Evolutionary conservation across 2,888 invertebrate species (phyloP), one percentile per base, ranked within the genome.

Genomic region (Phrixothrix hirtus): DNA sequence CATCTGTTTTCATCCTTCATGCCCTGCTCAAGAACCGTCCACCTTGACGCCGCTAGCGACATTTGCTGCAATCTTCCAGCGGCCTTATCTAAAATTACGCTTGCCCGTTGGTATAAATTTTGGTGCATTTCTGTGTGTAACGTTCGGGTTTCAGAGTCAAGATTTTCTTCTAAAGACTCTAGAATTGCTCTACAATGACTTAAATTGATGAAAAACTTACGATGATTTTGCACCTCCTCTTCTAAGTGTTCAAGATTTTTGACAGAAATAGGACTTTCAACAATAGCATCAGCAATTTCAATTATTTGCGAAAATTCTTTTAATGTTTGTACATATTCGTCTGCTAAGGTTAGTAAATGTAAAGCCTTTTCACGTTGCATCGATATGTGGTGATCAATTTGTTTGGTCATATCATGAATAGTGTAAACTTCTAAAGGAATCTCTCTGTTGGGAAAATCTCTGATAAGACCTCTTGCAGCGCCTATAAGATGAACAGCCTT

Each of bases 291-390:
- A 0, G 93, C 92, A 3, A 92, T 83, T 41, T 89, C 86, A 1
- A 90, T 89, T 17, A 93, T 92, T 69, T 92, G 89, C 6, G 85
- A 84, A 63, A 93, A 92, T 71, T 94, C 93, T 68, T 88, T 87
- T 6, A 94, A 76, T 0, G 92, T 92, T 73, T 92, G 89, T 67
- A 90, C 90, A 69, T 94, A 94, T 70, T 94, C 93, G 65, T 92
- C 91, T 1, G 88, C 87, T 41, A 93, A 75, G 0, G 88, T 83
- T 15, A 88, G 79, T 12, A 89, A 72, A 69, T 92, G 90, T 2
- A 91, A 73, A 0, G 91, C 78, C 39, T 88, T 84, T 55, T 92
- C 90, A 53, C 89, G 81, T 75, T 92, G 89, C 3, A 81, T 78
- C 17, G 80, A 79, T 5, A 92, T 83, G 12, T 80, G 79, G 59